Percentiles rank a stretch among this genome's conserved stretches.
phyloP scores from a whole-genome alignment of 2,113 vertebrate genomes.

The Gorsachius goisagi region DNA sequence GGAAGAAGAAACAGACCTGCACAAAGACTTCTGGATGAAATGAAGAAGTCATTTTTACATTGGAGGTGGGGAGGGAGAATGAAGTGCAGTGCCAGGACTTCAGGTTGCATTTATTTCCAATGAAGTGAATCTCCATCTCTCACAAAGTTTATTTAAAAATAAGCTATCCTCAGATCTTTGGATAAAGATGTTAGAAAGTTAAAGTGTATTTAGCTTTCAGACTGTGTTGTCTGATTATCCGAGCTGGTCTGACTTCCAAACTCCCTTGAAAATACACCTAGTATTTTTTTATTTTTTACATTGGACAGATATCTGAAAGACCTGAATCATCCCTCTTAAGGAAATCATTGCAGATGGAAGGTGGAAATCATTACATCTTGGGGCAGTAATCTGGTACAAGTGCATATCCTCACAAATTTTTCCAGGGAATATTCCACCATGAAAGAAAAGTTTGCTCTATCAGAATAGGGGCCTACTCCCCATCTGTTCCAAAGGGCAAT shows the following conservation, averaged over 20 bases:
- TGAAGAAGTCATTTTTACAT: neutral
- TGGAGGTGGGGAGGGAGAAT: neutral
- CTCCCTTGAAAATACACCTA: neutral
- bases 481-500: neutral
- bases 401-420: neutral
- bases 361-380: slow-evolving; percentile 44
- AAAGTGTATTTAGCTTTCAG: neutral
- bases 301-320: slow-evolving; percentile 40
- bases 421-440: neutral
- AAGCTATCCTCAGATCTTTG: neutral
- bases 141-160: neutral
- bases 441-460: neutral
- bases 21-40: neutral
- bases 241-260: neutral
- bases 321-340: slow-evolving; percentile 24
- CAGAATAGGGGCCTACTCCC: neutral
- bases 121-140: neutral
- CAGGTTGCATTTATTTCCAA: neutral
- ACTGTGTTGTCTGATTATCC: neutral
- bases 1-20: neutral
- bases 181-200: neutral
- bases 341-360: neutral
- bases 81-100: neutral
- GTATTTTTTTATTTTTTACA: neutral
- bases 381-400: neutral